Conservation (phyloP, 2,888 invertebrate species). For the Eledone cirrhosa region DNA sequence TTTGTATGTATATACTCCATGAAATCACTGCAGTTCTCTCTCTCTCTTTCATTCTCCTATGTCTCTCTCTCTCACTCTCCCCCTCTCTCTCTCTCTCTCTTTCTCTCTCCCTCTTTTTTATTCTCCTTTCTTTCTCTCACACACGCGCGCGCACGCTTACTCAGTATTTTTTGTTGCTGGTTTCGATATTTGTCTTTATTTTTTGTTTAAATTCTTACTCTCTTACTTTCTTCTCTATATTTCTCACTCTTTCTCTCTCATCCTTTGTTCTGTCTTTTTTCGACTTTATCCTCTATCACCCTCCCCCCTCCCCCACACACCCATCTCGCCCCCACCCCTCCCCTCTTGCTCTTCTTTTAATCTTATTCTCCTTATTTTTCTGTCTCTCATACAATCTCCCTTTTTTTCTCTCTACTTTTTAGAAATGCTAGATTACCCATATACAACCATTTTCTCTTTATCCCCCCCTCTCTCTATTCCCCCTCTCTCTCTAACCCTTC, state of each 20-base stretch:
- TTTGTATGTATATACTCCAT: no score
- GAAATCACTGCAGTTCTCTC: no score
- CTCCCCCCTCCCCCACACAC: neutral
- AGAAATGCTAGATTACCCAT: no score
- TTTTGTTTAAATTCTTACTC: slow-evolving; percentile 25
- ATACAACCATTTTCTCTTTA: no score
- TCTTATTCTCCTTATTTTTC: neutral
- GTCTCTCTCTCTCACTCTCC: no score
- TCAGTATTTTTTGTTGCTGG: neutral
- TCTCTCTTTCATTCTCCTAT: no score
- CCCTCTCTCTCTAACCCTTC: no score
- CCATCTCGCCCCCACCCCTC: slow-evolving; percentile 18
- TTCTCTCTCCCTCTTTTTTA: no score
- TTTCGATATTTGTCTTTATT: slow-evolving; percentile 22
- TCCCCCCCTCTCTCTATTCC: no score
- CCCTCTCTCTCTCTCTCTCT: no score
- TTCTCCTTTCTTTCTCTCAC: no score
- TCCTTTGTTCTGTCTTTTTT: slow-evolving; percentile 14
- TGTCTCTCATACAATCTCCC: neutral
- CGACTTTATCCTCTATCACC: slow-evolving; percentile 8
- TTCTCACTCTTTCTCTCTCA: neutral
- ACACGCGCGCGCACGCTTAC: no score
- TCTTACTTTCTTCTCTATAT: slow-evolving; percentile 13
- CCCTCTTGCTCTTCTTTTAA: neutral
- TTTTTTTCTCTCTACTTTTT: neutral